Percentiles rank a stretch among this genome's conserved stretches.
These are phyloP conservation scores for Tetragonula clypearis DNA, from an alignment of 1,140 invertebrate genomes.

Conservation along the genomic window DNA sequence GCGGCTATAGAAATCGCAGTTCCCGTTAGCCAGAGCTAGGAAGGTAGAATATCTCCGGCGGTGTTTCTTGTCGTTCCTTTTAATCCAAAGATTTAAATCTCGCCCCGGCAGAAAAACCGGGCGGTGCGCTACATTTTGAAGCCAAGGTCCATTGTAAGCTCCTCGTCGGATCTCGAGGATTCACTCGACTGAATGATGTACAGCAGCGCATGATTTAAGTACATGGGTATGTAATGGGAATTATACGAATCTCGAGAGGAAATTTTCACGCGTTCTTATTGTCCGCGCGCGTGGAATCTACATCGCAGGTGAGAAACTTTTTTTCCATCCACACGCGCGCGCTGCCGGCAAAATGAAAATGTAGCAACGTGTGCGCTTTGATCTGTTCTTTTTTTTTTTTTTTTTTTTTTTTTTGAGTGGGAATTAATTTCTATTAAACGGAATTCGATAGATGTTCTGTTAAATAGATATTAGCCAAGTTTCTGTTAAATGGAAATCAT, in stretches of 20 bases:
- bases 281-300: neutral
- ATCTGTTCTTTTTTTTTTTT: neutral
- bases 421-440: neutral
- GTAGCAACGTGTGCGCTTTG: neutral
- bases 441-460: too few relatives aligned
- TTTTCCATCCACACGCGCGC: neutral
- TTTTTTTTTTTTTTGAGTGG: neutral
- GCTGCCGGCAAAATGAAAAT: neutral
- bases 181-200: constrained; percentile 3
- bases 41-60: constrained; percentile 9
- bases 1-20: constrained; percentile 23
- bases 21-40: too few relatives aligned
- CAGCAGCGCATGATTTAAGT: constrained; percentile 29
- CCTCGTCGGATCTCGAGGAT: neutral
- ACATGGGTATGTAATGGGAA: constrained; percentile 20
- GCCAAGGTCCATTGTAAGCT: neutral
- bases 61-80: constrained; percentile 23
- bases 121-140: neutral
- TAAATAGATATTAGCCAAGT: too few relatives aligned
- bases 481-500: too few relatives aligned
- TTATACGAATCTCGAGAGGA: neutral
- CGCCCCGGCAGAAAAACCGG: neutral
- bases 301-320: neutral
- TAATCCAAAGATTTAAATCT: constrained; percentile 48
- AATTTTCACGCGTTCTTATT: neutral